Evolutionary conservation across 2,888 invertebrate species (phyloP).

Genomic region (Kryphioiulus occultus): DNA sequence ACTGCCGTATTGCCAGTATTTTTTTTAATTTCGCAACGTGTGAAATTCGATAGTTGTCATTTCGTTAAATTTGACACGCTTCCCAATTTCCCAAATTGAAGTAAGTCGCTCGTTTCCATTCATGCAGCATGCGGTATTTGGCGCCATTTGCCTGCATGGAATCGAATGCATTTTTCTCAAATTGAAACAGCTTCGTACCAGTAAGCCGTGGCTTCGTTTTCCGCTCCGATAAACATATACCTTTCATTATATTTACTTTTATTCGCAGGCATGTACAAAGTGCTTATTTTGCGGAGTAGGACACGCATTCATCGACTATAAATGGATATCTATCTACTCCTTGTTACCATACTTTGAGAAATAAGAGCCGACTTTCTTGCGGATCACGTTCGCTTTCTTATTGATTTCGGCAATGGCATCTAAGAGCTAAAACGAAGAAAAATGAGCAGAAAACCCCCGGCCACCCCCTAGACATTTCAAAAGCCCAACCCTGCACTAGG

Average conservation of each 20-base stretch:
- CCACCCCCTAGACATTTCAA: too few relatives aligned
- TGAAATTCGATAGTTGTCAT: too few relatives aligned
- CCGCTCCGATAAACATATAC: background rate
- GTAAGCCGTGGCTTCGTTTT: background rate
- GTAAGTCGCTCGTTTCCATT: too few relatives aligned
- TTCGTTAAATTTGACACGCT: too few relatives aligned
- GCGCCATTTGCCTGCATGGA: too few relatives aligned
- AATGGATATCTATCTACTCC: constrained; percentile 33
- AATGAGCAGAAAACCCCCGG: background rate
- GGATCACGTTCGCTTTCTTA: constrained; percentile 40
- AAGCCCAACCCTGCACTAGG: too few relatives aligned
- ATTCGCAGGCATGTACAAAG: background rate
- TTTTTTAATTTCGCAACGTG: too few relatives aligned
- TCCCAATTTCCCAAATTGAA: too few relatives aligned
- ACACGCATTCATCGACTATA: constrained; percentile 17
- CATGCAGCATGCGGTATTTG: too few relatives aligned
- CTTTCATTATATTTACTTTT: background rate
- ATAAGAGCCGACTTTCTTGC: constrained; percentile 31
- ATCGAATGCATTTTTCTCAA: background rate
- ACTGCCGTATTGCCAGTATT: too few relatives aligned
- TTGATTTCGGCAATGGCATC: constrained; percentile 41
- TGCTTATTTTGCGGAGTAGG: constrained; percentile 35
- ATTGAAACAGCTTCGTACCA: background rate
- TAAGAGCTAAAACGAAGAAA: constrained; percentile 37
- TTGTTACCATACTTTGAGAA: constrained; percentile 37